A percentile compares a stretch with the other conserved stretches of the same genome.
Evolutionary conservation across 2,888 invertebrate genomes (phyloP).

Genomic region (Plagodis dolabraria): DNA sequence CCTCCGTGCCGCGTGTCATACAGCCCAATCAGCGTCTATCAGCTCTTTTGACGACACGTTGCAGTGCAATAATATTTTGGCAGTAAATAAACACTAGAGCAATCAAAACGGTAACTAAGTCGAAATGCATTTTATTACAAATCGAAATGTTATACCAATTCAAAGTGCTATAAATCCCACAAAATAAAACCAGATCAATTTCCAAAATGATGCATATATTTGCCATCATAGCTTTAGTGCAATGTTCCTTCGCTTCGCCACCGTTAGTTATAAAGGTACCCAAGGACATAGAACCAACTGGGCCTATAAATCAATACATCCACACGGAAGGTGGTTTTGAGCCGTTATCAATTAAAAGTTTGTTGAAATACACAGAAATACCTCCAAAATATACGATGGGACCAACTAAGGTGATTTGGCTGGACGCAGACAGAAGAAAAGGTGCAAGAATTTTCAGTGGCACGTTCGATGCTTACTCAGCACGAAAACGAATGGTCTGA

Average conservation of each 20-base stretch:
- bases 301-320: constrained; percentile 45
- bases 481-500: constrained; percentile 34
- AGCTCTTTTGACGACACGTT: too few species aligned
- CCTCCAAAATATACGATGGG: constrained; percentile 38
- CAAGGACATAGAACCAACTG: constrained; percentile 27
- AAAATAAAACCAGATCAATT: not conserved
- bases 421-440: constrained; percentile 24
- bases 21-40: too few species aligned
- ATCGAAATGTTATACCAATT: too few species aligned
- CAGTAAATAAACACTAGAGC: too few species aligned
- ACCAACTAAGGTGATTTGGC: constrained; percentile 29
- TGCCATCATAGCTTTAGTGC: constrained; percentile 16
- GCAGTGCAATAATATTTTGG: too few species aligned
- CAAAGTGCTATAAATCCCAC: too few species aligned
- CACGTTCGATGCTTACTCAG: constrained; percentile 35
- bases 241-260: constrained; percentile 16
- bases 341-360: constrained; percentile 43
- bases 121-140: too few species aligned
- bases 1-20: too few species aligned
- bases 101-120: too few species aligned
- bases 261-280: constrained; percentile 35
- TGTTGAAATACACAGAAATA: constrained; percentile 44
- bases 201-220: constrained; percentile 28
- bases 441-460: constrained; percentile 27
- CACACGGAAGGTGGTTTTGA: constrained; percentile 37